Evolutionary conservation across 2,888 invertebrate genomes (phyloP), one percentile per base, ranked within the genome.

Genomic region (Leuctra nigra): DNA sequence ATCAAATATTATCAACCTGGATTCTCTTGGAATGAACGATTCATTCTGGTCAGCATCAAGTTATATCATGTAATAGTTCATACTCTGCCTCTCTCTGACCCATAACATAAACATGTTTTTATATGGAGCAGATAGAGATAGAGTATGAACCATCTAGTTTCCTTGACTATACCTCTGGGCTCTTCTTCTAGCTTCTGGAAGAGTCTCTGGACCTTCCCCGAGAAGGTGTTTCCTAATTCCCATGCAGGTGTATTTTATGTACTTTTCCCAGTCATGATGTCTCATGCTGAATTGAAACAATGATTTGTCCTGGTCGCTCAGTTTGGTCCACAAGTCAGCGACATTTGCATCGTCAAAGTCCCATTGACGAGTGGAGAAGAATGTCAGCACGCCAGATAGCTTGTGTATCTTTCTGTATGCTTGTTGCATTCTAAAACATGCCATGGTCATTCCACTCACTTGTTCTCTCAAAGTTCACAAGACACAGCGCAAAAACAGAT

Each of bases 371-470:
- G 22, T 25, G 14, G 16, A n/a, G 48, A 57, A 57, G 57, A 39
- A 57, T 2, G 36, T 20, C 11, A 53, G 38, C 7, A 57, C 41
- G 22, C 48, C 54, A 2, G 39, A 29, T 48, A 54, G 54, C 48
- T 54, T 54, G 48, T 57, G 57, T 11, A 57, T 35, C 29, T 57
- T 57, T 2, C 14, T 20, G 35, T 20, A n/a, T 18, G 16, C 35
- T 4, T 20, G 44, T n/a, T n/a, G 22, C 44, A 44, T 44, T 4
- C 44, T 44, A n/a, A n/a, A n/a, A n/a, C n/a, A n/a, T n/a, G n/a
- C n/a, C n/a, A n/a, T n/a, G n/a, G n/a, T n/a, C n/a, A n/a, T n/a
- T n/a, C n/a, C n/a, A n/a, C n/a, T n/a, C n/a, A n/a, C n/a, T n/a
- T n/a, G n/a, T n/a, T n/a, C n/a, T n/a, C n/a, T n/a, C n/a, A n/a